These are phyloP conservation scores for Girardinus metallicus DNA, from an alignment of 2,797 vertebrate species.

Conservation along the genomic window DNA sequence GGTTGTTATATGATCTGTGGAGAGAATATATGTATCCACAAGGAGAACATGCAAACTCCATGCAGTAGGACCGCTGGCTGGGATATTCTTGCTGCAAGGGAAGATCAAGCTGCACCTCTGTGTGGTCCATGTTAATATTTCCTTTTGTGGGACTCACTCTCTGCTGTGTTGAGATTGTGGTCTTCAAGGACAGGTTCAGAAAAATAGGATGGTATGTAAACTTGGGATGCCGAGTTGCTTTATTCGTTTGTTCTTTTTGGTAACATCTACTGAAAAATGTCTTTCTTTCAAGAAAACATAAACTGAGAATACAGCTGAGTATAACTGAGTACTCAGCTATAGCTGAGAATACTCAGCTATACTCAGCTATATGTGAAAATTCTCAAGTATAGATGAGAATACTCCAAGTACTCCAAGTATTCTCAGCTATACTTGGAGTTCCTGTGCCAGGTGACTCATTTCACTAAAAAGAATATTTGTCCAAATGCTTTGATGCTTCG, in stretches of 20 bases:
- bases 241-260: slow-evolving; percentile 9
- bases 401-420: too few species aligned
- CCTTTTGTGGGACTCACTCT: slow-evolving; percentile 18
- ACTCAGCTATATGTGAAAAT: too few species aligned
- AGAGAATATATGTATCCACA: too few species aligned
- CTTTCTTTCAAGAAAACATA: not conserved
- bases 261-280: not conserved
- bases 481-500: slow-evolving; percentile 20
- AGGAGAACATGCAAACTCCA: too few species aligned
- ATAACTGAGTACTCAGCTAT: too few species aligned
- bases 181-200: slow-evolving; percentile 17
- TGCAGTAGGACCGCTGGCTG: too few species aligned
- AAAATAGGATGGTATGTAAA: slow-evolving; percentile 9
- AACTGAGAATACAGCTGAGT: too few species aligned
- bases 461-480: slow-evolving; percentile 26
- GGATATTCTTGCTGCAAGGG: slow-evolving; percentile 6
- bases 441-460: not conserved
- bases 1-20: not conserved
- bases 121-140: slow-evolving; percentile 21
- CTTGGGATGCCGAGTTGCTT: slow-evolving; percentile 8
- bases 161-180: slow-evolving; percentile 37
- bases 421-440: not conserved
- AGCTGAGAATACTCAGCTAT: too few species aligned
- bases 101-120: not conserved
- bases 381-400: too few species aligned